Evolutionary conservation across 1,140 invertebrate species (phyloP), one percentile per base, ranked within the genome.

Genomic region (Danaus plexippus): DNA sequence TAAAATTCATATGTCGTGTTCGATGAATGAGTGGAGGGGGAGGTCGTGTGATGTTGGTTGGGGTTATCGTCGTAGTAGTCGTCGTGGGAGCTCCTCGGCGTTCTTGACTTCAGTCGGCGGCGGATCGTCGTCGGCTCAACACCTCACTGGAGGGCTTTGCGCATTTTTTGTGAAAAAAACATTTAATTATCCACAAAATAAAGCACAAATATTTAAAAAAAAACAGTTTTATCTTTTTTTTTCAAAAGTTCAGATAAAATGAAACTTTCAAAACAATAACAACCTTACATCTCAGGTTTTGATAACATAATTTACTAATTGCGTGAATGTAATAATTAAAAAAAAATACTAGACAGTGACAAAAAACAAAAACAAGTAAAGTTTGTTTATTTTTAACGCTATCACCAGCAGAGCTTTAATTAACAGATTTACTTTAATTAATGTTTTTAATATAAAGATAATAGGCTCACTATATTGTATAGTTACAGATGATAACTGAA

Each of bases 61-160:
- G 1, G 47, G 54, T 70, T 84, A 84, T 84, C 78, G 72, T 47
- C 52, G 46, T 52, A 54, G 55, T 73, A 83, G 69, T 71, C 72
- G 67, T 77, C 67, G 66, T 78, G 67, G 75, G 71, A 76, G 73
- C 71, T 82, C 41, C 11, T 50, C 22, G 53, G 54, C 61, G 47
- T 43, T 18, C 43, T n/a, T 48, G 54, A 52, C 49, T 54, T 67
- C 82, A 83, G 82, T 85, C 82, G 82, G 69, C 66, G 82, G 65
- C 60, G 69, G 80, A 85, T 77, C 75, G 82, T 83, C 82, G 75
- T 65, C 78, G 82, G 54, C 82, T 75, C 15, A 69, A 69, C 71
- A 82, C 73, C 63, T 68, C 63, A 57, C 11, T 47, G 41, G 66
- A 57, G 53, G 61, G 54, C 69, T 61, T 58, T 55, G 48, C 57